Percentiles rank a stretch among this genome's conserved stretches.
These are phyloP conservation scores for Glyphotaelius pellucidus DNA, from an alignment of 2,888 invertebrate genomes.

Conservation along the genomic window DNA sequence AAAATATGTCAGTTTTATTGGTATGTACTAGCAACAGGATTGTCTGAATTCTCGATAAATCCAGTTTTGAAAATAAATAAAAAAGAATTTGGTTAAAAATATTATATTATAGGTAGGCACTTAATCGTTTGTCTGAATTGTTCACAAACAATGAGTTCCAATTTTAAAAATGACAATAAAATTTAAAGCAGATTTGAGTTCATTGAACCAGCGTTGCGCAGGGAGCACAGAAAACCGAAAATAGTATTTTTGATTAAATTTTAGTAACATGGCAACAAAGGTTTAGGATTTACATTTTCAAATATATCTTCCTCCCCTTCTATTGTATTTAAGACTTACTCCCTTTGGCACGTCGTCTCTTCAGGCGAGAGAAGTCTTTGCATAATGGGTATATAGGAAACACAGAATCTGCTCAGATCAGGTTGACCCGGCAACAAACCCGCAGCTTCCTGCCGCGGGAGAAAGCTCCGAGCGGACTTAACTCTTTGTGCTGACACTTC, in stretches of 20 bases:
- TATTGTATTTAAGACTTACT: background rate
- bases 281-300: background rate
- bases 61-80: too few relatives aligned
- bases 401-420: background rate
- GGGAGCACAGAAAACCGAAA: too few relatives aligned
- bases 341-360: background rate
- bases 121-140: too few relatives aligned
- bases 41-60: too few relatives aligned
- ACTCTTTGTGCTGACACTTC: slow-evolving; percentile 40
- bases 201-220: too few relatives aligned
- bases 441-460: slow-evolving; percentile 10
- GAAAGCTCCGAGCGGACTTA: slow-evolving; percentile 12
- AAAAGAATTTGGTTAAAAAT: too few relatives aligned
- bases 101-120: too few relatives aligned
- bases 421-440: slow-evolving; percentile 12
- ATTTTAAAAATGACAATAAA: too few relatives aligned
- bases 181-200: too few relatives aligned
- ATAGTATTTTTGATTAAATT: background rate
- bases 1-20: background rate
- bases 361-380: background rate
- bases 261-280: background rate
- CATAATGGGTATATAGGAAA: background rate
- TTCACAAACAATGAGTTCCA: too few relatives aligned
- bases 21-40: too few relatives aligned
- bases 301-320: background rate